Percentiles rank a stretch among this genome's conserved stretches.
These are phyloP conservation scores for Scolanthus callimorphus DNA, from an alignment of 92 coral and sea anemone species.

Conservation along the genomic window DNA sequence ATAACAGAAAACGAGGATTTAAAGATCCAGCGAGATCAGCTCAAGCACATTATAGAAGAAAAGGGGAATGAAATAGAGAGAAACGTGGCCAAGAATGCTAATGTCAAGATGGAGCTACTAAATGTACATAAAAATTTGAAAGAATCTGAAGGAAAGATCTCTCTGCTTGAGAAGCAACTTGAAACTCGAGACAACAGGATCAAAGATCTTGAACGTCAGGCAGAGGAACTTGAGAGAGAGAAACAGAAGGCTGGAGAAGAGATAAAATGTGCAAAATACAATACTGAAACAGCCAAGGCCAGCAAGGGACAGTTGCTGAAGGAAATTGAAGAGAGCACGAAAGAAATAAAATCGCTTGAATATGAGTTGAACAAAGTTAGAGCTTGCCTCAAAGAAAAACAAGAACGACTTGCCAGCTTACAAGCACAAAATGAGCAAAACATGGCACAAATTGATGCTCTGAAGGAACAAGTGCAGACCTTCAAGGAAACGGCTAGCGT, in stretches of 20 bases:
- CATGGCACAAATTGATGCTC: slow-evolving; percentile 21
- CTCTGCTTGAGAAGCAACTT: slow-evolving; percentile 1
- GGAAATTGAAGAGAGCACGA: slow-evolving; percentile 10
- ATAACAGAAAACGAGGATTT: slow-evolving; percentile 70
- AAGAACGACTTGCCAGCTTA: slow-evolving; percentile 19
- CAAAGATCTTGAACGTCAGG: background rate
- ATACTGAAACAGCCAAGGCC: slow-evolving; percentile 6
- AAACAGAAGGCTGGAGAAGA: slow-evolving; percentile 5
- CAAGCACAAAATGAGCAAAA: slow-evolving; percentile 18
- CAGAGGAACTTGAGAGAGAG: background rate
- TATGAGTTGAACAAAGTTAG: slow-evolving; percentile 22
- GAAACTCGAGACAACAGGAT: slow-evolving; percentile 8
- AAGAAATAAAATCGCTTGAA: slow-evolving; percentile 40
- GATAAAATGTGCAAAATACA: slow-evolving; percentile 5
- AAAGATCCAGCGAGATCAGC: slow-evolving; percentile 60
- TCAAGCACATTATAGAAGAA: slow-evolving; percentile 67
- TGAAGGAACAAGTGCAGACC: slow-evolving; percentile 4
- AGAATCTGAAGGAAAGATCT: slow-evolving; percentile 21
- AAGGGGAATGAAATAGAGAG: slow-evolving; percentile 70
- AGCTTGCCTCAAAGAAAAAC: slow-evolving; percentile 26
- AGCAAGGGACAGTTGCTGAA: background rate
- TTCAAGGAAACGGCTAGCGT: slow-evolving; percentile 15
- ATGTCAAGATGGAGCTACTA: slow-evolving; percentile 42
- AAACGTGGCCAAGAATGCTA: slow-evolving; percentile 38
- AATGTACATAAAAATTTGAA: slow-evolving; percentile 22